These are phyloP conservation scores for Andrena minutula DNA, from an alignment of 2,888 invertebrate genomes.

Conservation along the genomic window DNA sequence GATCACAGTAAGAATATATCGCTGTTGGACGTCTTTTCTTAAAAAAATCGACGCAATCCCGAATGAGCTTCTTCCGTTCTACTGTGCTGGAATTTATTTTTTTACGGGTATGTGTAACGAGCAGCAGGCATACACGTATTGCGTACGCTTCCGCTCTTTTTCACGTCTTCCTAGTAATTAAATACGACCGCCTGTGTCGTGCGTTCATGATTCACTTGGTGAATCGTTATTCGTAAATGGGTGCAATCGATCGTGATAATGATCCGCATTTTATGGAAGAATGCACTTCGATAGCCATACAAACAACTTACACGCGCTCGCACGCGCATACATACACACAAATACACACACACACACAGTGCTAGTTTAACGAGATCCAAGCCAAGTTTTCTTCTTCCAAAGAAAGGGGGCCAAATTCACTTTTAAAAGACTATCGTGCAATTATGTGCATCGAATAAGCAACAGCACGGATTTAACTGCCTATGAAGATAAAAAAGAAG, in stretches of 20 bases:
- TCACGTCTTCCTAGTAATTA: conserved; percentile 58
- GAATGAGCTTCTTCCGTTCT: conserved; percentile 58
- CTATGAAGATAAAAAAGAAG: conserved; percentile 3
- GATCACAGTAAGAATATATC: background rate
- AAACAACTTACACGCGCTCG: background rate
- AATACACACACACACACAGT: conserved; percentile 2
- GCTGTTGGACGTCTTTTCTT: conserved; percentile 33
- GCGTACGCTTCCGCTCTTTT: conserved; percentile 60
- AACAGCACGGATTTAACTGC: conserved; percentile 20
- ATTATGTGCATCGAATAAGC: conserved; percentile 7
- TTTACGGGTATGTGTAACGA: conserved; percentile 51
- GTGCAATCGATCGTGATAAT: conserved; percentile 14
- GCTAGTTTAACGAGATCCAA: conserved; percentile 57
- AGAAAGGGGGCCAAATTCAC: conserved; percentile 72
- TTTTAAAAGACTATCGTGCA: conserved; percentile 42
- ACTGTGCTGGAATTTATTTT: conserved; percentile 62
- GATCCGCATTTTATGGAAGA: conserved; percentile 46
- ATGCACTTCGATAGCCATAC: conserved; percentile 19
- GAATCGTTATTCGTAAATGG: background rate
- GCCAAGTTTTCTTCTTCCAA: conserved; percentile 73
- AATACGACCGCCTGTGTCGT: conserved; percentile 33
- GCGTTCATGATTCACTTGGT: conserved; percentile 27
- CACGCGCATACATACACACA: too few relatives aligned
- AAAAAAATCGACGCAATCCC: conserved; percentile 37
- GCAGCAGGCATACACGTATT: conserved; percentile 46